phyloP scores from a whole-genome alignment of 2,888 invertebrate genomes.

The Rhorus exstirpatorius region DNA sequence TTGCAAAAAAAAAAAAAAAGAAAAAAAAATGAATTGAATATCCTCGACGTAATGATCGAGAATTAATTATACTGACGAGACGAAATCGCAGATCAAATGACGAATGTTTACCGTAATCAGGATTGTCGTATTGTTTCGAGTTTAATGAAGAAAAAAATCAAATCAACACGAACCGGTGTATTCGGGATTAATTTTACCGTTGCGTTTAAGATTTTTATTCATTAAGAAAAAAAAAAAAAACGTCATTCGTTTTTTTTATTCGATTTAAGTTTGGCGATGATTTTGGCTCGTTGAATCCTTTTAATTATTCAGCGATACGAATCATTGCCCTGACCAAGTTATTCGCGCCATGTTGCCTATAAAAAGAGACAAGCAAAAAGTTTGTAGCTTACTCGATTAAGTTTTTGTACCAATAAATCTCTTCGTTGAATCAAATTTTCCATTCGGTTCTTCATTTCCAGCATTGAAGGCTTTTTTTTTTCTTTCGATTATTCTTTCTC shows the following conservation, averaged over 20 bases:
- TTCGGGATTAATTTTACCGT: slow-evolving; percentile 55
- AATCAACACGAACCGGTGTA: slow-evolving; percentile 60
- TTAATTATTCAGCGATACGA: slow-evolving; percentile 54
- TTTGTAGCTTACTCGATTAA: slow-evolving; percentile 42
- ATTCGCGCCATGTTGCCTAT: slow-evolving; percentile 56
- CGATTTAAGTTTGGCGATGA: slow-evolving; percentile 27
- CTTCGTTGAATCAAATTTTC: slow-evolving; percentile 6
- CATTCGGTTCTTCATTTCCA: neutral
- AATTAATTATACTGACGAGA: neutral
- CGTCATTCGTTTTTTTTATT: slow-evolving; percentile 26
- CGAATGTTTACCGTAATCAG: neutral
- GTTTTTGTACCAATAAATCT: slow-evolving; percentile 60
- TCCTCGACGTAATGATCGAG: slow-evolving; percentile 21
- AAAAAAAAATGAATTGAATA: slow-evolving; percentile 16
- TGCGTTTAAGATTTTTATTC: slow-evolving; percentile 56
- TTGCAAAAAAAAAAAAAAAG: slow-evolving; percentile 29
- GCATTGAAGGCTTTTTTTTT: no score
- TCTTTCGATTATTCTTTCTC: no score
- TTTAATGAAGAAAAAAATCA: slow-evolving; percentile 28
- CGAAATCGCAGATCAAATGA: slow-evolving; percentile 23
- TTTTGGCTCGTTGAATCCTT: slow-evolving; percentile 49
- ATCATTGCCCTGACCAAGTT: slow-evolving; percentile 58
- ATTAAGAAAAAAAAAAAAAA: neutral
- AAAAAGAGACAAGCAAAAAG: slow-evolving; percentile 30
- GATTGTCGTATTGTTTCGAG: slow-evolving; percentile 39